These are phyloP conservation scores for Brachypalpus laphriformis DNA, from an alignment of 2,888 invertebrate species.

Conservation along the genomic window DNA sequence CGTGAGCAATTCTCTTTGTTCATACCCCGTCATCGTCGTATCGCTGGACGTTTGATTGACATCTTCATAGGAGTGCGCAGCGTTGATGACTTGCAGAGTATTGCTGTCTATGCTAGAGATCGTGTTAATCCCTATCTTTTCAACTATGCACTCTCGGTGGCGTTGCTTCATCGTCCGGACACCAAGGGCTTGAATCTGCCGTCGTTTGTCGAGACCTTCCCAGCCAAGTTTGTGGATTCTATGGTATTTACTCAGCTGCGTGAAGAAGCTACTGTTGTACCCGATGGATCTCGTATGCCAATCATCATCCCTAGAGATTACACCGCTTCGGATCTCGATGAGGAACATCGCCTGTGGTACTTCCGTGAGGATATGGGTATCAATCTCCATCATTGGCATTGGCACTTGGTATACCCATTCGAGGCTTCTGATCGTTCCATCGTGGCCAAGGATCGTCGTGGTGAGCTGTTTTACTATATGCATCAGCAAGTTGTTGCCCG, in stretches of 20 bases:
- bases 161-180: conserved; percentile 86
- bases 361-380: conserved; percentile 83
- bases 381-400: conserved; percentile 83
- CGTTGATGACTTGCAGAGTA: conserved; percentile 86
- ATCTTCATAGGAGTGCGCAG: conserved; percentile 87
- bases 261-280: conserved; percentile 84
- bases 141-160: conserved; percentile 89
- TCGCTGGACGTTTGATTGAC: conserved; percentile 86
- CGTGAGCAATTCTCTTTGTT: conserved; percentile 87
- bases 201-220: conserved; percentile 86
- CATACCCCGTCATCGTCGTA: conserved; percentile 85
- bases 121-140: conserved; percentile 90
- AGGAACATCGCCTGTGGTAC: conserved; percentile 91
- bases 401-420: conserved; percentile 87
- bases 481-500: conserved; percentile 86
- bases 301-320: conserved; percentile 85
- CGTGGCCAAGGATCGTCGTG: conserved; percentile 86
- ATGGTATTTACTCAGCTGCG: conserved; percentile 84
- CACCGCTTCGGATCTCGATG: conserved; percentile 88
- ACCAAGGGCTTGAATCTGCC: conserved; percentile 84
- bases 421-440: conserved; percentile 84
- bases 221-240: conserved; percentile 85
- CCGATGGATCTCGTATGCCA: conserved; percentile 86
- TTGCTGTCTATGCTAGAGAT: conserved; percentile 87
- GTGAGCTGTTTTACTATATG: conserved; percentile 91